Evolutionary conservation across 1,140 invertebrate species (phyloP), one percentile per base, ranked within the genome.

Genomic region (Ganaspis sp.): DNA sequence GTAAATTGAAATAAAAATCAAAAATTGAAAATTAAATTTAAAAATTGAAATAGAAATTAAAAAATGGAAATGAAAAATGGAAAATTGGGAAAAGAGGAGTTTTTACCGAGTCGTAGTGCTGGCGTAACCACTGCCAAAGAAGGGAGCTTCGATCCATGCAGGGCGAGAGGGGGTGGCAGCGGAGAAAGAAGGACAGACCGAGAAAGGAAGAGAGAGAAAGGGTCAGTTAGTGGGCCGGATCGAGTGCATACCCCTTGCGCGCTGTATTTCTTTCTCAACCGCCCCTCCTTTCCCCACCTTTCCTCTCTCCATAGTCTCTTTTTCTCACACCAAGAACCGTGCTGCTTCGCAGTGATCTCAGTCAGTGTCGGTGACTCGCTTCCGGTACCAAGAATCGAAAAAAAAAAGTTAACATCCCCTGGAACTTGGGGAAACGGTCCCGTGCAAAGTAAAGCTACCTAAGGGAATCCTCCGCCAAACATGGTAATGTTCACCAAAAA

Each of bases 311-410:
- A 76, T 76, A 76, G 71, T 69, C 76, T 83, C 77, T 85, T 81
- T 81, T 77, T 82, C 40, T 75, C 70, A 76, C 42, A 77, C 40
- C 54, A 80, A 83, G 81, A 81, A 79, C 73, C 81, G 71, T 83
- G 77, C 86, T 86, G 81, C 80, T 88, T 87, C 85, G 64, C 84
- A 86, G 87, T 88, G 87, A 86, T 88, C 84, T 84, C 81, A 83
- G 85, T 86, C 85, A 86, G 86, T 87, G 86, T 78, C 79, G 75
- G 73, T 70, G 75, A 80, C 54, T 81, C 78, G 74, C 75, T 76
- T 80, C 70, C 76, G 78, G 77, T 80, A 79, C 78, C 73, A 64
- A 34, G 21, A 49, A 49, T 49, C 26, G 23, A n/a, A 26, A 26
- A n/a, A 64, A n/a, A 26, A 26, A n/a, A 64, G 12, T 15, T 12